A percentile compares a stretch with the other conserved stretches of the same genome.
phyloP scores from a whole-genome alignment of 1,140 invertebrate genomes.

The Lycorma delicatula region DNA sequence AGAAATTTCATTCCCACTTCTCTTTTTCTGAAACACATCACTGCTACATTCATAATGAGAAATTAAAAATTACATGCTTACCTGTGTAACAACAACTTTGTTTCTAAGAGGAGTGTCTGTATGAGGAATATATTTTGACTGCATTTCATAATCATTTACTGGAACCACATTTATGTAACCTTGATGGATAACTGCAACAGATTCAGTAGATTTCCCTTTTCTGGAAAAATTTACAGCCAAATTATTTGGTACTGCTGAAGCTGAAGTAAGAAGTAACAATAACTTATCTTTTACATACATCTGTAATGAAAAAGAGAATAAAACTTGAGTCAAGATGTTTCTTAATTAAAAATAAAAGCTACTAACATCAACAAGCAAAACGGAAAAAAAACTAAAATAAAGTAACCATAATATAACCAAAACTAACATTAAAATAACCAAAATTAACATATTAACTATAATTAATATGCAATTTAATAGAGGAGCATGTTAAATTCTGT shows the following conservation, averaged over 20 bases:
- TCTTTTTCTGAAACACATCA: too few species aligned
- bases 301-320: neutral
- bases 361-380: too few species aligned
- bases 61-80: conserved; percentile 8
- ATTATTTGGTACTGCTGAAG: conserved; percentile 29
- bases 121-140: conserved; percentile 26
- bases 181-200: conserved; percentile 26
- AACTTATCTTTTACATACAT: conserved; percentile 27
- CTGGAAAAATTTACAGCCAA: conserved; percentile 18
- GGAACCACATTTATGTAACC: conserved; percentile 28
- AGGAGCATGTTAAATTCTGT: too few species aligned
- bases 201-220: conserved; percentile 14
- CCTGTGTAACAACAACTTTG: conserved; percentile 22
- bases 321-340: too few species aligned
- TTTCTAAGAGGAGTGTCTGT: conserved; percentile 13
- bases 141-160: conserved; percentile 15
- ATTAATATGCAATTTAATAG: too few species aligned
- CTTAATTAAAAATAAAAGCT: too few species aligned
- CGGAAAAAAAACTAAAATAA: too few species aligned
- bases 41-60: neutral
- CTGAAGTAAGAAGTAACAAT: conserved; percentile 22
- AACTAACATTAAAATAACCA: too few species aligned
- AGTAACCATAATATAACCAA: too few species aligned
- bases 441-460: too few species aligned
- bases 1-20: too few species aligned